Evolutionary conservation across 2,797 vertebrate species (phyloP), one percentile per base, ranked within the genome.

Genomic region (Adrianichthys oophorus): DNA sequence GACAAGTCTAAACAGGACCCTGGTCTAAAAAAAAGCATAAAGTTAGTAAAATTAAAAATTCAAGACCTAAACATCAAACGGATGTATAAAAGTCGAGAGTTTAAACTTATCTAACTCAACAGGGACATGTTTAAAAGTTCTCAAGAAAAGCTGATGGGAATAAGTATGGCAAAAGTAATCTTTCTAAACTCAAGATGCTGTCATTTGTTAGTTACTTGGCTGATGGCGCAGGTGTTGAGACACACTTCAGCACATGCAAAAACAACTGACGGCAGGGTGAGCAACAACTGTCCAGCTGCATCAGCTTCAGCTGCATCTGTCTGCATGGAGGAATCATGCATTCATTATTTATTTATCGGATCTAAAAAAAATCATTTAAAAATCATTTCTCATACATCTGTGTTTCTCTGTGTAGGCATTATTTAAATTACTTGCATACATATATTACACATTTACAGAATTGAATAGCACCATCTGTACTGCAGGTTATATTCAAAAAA

Each of bases 1-100:
- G 43, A 85, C 49, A 1, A 19, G 43, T 65, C 40, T 48, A 75
- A 85, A 87, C 79, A 83, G 55, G 49, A 67, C 43, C 46, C 48
- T 69, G 61, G 50, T 66, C 59, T 15, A 15, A 60, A 40, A 56
- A 47, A 49, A 32, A 51, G 46, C 56, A 53, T 51, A 62, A 46
- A 62, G 32, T 66, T 56, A 37, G 18, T 10, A 42, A 61, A n/a
- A 57, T 41, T 50, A 43, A 60, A 3, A 45, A 51, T 19, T 19
- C 45, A 47, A 49, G 26, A 4, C 13, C 17, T 17, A 47, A 14
- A 18, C 1, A 7, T 62, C 10, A 29, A n/a, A 15, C 7, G 15
- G 26, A 18, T 19, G n/a, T 13, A 46, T 46, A 7, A 32, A 44
- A 54, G 15, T n/a, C 1, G 16, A 54, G 2, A 49, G 40, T 29